These are phyloP conservation scores for Crossoptilon crossoptilon DNA, from an alignment of 2,797 vertebrate species.

Conservation along the genomic window DNA sequence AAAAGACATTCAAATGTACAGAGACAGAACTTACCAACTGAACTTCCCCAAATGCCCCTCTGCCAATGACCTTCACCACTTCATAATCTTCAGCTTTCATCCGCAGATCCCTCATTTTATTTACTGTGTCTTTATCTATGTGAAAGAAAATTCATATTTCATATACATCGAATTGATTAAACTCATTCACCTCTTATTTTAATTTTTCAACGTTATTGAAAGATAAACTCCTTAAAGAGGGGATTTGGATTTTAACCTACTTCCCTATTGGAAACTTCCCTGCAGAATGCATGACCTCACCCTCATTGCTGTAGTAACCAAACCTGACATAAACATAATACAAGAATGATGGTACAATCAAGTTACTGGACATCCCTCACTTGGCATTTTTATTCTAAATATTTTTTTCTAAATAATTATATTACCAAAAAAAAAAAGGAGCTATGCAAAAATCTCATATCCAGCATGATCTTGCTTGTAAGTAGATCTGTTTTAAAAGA, in stretches of 20 bases:
- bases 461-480: not conserved
- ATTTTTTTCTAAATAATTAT: not conserved
- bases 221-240: not conserved
- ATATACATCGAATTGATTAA: not conserved
- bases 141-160: constrained; percentile 50
- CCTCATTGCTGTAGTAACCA: constrained; percentile 2
- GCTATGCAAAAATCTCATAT: not conserved
- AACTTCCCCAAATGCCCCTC: constrained; percentile 98
- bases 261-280: not conserved
- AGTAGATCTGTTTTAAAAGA: not conserved
- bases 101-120: constrained; percentile 96
- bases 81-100: constrained; percentile 99
- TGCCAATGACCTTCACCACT: constrained; percentile 98
- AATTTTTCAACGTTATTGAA: not conserved
- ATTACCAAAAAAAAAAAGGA: not conserved
- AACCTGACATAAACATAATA: not conserved
- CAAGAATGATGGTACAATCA: not conserved
- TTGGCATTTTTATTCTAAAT: not conserved
- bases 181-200: not conserved
- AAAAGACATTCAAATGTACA: not conserved
- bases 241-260: not conserved
- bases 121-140: constrained; percentile 96
- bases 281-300: not conserved
- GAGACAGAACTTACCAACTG: constrained; percentile 88
- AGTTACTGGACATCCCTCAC: not conserved